Conservation (phyloP, 1,140 invertebrate genomes). For the Formica exsecta region DNA sequence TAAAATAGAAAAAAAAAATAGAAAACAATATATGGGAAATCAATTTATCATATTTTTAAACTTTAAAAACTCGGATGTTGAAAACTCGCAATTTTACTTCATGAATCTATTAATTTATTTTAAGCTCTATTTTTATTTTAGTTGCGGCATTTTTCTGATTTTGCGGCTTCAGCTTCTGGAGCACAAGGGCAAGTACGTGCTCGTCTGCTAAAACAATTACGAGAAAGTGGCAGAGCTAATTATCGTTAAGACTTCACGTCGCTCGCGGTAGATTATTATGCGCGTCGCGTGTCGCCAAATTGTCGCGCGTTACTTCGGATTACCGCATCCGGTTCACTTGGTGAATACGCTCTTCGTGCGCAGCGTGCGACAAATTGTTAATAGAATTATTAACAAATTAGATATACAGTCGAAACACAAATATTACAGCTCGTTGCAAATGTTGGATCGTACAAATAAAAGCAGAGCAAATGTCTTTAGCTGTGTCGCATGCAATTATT, state of each 20-base stretch:
- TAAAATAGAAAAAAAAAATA: slow-evolving; percentile 4
- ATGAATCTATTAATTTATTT: not conserved
- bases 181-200: not conserved
- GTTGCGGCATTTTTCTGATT: not conserved
- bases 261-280: slow-evolving; percentile 39
- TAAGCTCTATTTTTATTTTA: not conserved
- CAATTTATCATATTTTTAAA: too few relatives aligned
- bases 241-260: slow-evolving; percentile 46
- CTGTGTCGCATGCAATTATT: not conserved
- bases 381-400: slow-evolving; percentile 20
- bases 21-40: not conserved
- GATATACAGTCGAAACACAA: not conserved
- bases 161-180: not conserved
- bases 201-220: slow-evolving; percentile 43
- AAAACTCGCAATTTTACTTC: not conserved
- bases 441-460: not conserved
- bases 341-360: not conserved
- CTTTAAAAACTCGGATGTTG: not conserved
- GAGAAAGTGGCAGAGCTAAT: slow-evolving; percentile 17
- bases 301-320: slow-evolving; percentile 35
- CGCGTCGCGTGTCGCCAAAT: slow-evolving; percentile 17
- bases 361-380: slow-evolving; percentile 17
- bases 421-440: not conserved
- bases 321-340: slow-evolving; percentile 39
- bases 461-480: not conserved